phyloP scores from a whole-genome alignment of 64 coral and sea anemone species.

The Dendronephthya gigantea region DNA sequence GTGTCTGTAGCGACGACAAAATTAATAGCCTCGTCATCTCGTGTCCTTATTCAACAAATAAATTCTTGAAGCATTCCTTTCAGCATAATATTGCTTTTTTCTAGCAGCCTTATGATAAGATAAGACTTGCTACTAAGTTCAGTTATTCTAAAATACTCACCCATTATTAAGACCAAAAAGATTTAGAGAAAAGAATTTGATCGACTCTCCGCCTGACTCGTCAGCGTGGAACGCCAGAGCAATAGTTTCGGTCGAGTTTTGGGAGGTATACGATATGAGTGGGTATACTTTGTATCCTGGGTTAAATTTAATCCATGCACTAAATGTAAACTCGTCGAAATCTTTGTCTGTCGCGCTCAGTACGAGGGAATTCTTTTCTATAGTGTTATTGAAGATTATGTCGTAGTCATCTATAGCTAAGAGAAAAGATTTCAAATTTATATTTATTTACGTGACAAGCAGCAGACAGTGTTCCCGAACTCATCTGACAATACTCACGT shows the following conservation, averaged over 20 bases:
- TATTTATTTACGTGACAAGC: neutral
- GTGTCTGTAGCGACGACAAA: too few relatives aligned
- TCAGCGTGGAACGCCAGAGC: neutral
- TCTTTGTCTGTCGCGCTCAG: neutral
- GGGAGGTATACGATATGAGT: neutral
- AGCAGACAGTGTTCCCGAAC: too few relatives aligned
- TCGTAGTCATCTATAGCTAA: neutral
- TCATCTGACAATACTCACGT: too few relatives aligned
- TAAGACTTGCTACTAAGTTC: neutral
- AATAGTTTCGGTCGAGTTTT: neutral
- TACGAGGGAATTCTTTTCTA: neutral
- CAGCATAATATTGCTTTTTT: too few relatives aligned
- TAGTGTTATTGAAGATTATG: neutral
- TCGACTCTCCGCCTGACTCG: neutral
- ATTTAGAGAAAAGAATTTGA: neutral
- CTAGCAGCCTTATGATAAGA: too few relatives aligned
- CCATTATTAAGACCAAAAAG: neutral
- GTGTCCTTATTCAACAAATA: too few relatives aligned
- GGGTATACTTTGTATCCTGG: neutral
- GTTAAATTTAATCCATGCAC: neutral
- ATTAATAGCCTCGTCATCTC: too few relatives aligned
- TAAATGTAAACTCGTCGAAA: neutral
- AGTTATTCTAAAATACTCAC: neutral
- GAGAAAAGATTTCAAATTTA: neutral
- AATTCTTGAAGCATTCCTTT: too few relatives aligned